A percentile compares a stretch with the other conserved stretches of the same genome.
phyloP scores from a whole-genome alignment of 2,113 vertebrate genomes.

The Ictalurus furcatus region DNA sequence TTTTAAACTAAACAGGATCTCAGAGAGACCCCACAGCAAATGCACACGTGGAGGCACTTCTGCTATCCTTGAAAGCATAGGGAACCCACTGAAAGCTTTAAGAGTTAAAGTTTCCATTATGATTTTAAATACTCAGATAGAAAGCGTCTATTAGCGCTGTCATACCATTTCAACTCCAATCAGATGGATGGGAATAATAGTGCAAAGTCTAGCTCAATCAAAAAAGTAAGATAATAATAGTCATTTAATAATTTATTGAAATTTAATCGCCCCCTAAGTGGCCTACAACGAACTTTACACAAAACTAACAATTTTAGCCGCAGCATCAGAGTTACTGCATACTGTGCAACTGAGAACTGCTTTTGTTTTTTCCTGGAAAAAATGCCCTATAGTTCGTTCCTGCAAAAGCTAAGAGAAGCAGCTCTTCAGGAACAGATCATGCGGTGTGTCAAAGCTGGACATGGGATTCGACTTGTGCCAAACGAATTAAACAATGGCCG shows the following conservation, averaged over 20 bases:
- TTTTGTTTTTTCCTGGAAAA: neutral
- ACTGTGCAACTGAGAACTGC: neutral
- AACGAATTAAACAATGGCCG: constrained; percentile 18
- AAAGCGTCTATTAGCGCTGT: constrained; percentile 3
- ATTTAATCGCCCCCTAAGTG: neutral
- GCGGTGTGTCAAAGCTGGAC: constrained; percentile 8
- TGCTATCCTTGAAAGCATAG: neutral
- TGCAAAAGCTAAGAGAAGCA: constrained; percentile 16
- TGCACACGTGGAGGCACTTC: neutral
- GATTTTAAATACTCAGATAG: neutral
- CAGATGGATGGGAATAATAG: neutral
- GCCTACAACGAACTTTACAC: neutral
- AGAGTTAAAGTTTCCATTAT: neutral
- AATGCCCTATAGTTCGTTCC: constrained; percentile 3
- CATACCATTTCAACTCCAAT: neutral
- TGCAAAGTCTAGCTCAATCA: neutral
- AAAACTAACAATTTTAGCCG: neutral
- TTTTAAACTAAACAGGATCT: constrained; percentile 6
- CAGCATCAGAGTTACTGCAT: neutral
- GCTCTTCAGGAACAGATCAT: constrained; percentile 40
- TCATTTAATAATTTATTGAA: neutral
- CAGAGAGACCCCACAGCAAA: neutral
- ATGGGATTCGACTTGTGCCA: constrained; percentile 15
- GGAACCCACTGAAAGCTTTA: neutral
- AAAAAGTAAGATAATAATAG: too few relatives aligned